Evolutionary conservation across 2,113 vertebrate genomes (phyloP), one percentile per base, ranked within the genome.

Genomic region (Thryonomys swinderianus): DNA sequence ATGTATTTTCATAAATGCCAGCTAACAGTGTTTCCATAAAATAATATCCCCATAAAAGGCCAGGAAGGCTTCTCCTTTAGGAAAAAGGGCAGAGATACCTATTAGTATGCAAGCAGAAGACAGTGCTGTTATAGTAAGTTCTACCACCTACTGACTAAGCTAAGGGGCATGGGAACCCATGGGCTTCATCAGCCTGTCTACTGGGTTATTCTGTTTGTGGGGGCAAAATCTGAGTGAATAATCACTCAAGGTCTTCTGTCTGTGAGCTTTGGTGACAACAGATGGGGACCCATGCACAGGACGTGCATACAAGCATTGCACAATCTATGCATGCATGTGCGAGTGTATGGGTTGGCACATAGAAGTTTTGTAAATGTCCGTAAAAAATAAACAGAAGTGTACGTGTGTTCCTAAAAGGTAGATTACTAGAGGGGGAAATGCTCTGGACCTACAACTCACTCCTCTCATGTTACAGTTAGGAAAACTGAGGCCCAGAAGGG

Each of bases 1-100:
- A 71, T 27, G 67, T 73, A 69, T 97, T 74, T 34, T 40, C 88
- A 93, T 94, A 96, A 96, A 94, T 91, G 94, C 87, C 93, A 90
- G 61, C 69, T 96, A 90, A 95, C 88, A 95, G 86, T 81, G 51
- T 69, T 94, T 34, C 74, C 79, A 64, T 85, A 83, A 94, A 96
- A 95, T 95, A 76, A 93, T n/a, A 53, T 91, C 55, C 78, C 88
- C 71, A 55, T 84, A 88, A 96, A 95, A 95, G 88, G 71, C 37
- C 64, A 21, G 27, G 78, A 61, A 74, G 66, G n/a, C 7, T 85
- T 93, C 92, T 93, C 79, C 73, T 51, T 11, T 30, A 45, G 34
- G 90, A 95, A 61, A 42, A 67, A 85, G 78, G 62, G 9, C 66
- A 92, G 78, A 90, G 67, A 1, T 18, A 5, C 37, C 30, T 48